These are phyloP conservation scores for Dasypogon diadema DNA, from an alignment of 2,888 invertebrate genomes.

Conservation along the genomic window DNA sequence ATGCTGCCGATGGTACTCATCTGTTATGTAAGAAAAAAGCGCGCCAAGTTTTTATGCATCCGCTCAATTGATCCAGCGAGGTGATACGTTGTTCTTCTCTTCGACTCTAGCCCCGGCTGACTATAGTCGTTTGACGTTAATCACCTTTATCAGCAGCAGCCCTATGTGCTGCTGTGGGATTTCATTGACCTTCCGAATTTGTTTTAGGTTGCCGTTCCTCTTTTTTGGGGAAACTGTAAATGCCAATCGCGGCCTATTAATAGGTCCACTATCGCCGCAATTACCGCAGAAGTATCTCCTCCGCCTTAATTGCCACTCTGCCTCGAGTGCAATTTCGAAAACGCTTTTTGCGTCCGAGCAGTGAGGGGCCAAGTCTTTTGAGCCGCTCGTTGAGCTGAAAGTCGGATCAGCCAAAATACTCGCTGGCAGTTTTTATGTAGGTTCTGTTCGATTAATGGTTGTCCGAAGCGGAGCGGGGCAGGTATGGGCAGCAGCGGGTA, in stretches of 20 bases:
- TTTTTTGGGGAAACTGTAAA: slow-evolving; percentile 36
- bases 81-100: slow-evolving; percentile 33
- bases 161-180: neutral
- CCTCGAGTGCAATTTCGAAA: slow-evolving; percentile 7
- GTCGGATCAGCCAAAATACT: neutral
- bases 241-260: slow-evolving; percentile 44
- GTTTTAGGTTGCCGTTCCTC: slow-evolving; percentile 21
- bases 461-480: slow-evolving; percentile 9
- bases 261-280: slow-evolving; percentile 36
- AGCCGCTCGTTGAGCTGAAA: neutral
- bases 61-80: slow-evolving; percentile 46
- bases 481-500: neutral
- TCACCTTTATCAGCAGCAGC: slow-evolving; percentile 17
- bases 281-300: slow-evolving; percentile 21
- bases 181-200: slow-evolving; percentile 50
- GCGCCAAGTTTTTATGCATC: slow-evolving; percentile 54
- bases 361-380: neutral
- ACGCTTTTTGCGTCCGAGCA: neutral
- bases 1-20: slow-evolving; percentile 11
- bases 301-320: slow-evolving; percentile 27
- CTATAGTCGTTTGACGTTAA: slow-evolving; percentile 20
- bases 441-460: slow-evolving; percentile 30
- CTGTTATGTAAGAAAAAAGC: slow-evolving; percentile 53
- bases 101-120: neutral
- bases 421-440: neutral